Evolutionary conservation across 2,888 invertebrate species (phyloP).

Genomic region (Polydrusus tereticollis): DNA sequence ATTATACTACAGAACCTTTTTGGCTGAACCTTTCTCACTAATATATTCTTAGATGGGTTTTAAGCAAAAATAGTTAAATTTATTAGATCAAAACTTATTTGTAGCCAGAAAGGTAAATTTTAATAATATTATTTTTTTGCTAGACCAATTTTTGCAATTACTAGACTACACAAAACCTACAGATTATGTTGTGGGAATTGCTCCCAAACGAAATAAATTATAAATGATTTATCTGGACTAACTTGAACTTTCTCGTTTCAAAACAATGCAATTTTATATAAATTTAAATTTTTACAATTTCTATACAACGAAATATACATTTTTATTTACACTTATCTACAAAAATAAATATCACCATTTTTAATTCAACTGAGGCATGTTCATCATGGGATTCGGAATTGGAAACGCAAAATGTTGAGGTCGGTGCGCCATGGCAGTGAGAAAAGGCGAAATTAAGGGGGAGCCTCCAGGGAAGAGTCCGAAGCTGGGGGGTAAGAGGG

Average conservation of each 20-base stretch:
- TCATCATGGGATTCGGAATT: conserved; percentile 71
- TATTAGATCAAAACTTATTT: too few species aligned
- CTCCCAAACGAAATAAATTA: not conserved
- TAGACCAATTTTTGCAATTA: too few species aligned
- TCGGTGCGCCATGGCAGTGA: conserved; percentile 75
- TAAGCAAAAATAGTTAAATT: too few species aligned
- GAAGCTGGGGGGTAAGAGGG: conserved; percentile 81
- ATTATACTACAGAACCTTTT: conserved; percentile 31
- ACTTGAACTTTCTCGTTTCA: not conserved
- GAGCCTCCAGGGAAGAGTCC: conserved; percentile 76
- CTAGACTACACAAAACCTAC: too few species aligned
- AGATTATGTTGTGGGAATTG: not conserved
- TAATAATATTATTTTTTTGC: not conserved
- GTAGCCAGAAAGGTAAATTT: too few species aligned
- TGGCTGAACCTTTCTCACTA: not conserved
- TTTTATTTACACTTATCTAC: conserved; percentile 29
- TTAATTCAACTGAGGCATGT: conserved; percentile 70
- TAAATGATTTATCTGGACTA: not conserved
- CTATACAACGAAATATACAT: conserved; percentile 5
- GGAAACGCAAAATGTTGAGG: conserved; percentile 73
- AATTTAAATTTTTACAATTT: not conserved
- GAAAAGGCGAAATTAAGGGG: conserved; percentile 71
- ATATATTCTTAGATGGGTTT: too few species aligned
- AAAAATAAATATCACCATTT: conserved; percentile 5
- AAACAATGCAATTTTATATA: not conserved